These are phyloP conservation scores for Grammomys surdaster DNA, from an alignment of 2,113 vertebrate species.

Conservation along the genomic window DNA sequence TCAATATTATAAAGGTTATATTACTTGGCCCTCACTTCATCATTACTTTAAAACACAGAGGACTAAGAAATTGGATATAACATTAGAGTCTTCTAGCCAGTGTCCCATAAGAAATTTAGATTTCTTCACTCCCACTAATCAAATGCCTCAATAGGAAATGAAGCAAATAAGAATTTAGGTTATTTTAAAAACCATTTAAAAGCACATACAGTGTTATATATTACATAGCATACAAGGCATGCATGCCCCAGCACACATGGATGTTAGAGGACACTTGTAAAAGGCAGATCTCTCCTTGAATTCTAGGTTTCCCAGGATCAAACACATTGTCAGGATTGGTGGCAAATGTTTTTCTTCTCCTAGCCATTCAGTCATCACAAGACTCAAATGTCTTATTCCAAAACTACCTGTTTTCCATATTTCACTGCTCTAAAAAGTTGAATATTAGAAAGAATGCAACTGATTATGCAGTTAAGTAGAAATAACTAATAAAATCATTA, in stretches of 20 bases:
- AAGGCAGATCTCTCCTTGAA: neutral
- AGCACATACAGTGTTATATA: neutral
- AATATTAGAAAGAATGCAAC: neutral
- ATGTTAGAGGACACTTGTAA: neutral
- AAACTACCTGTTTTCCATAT: neutral
- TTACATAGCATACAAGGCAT: neutral
- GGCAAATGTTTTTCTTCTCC: neutral
- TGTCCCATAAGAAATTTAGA: neutral
- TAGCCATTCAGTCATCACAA: neutral
- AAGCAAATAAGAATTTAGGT: neutral
- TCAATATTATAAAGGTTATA: conserved; percentile 60
- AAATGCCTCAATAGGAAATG: neutral
- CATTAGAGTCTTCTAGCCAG: neutral
- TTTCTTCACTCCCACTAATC: neutral
- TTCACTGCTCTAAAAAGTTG: neutral
- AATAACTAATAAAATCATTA: neutral
- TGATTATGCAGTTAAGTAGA: neutral
- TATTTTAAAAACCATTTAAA: neutral
- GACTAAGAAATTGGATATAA: neutral
- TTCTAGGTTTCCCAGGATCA: neutral
- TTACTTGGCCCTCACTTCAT: conserved; percentile 15
- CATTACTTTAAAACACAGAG: conserved; percentile 47
- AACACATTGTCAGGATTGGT: neutral
- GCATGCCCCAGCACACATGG: too few relatives aligned
- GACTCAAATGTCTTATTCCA: neutral